phyloP scores from a whole-genome alignment of 2,888 invertebrate species.

The Anagyrus pseudococci region DNA sequence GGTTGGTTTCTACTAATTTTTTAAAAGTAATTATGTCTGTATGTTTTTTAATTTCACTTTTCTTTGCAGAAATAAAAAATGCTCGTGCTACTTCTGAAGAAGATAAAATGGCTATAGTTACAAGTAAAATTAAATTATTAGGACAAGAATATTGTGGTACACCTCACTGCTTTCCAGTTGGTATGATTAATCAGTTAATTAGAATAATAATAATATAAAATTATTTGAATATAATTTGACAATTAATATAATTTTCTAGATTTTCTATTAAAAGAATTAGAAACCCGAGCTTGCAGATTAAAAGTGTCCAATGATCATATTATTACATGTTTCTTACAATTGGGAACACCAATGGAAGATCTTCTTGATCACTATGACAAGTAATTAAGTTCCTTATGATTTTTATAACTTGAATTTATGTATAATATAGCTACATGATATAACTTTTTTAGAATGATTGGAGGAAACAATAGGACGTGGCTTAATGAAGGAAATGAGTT shows the following conservation, averaged over 20 bases:
- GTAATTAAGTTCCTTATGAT: conserved; percentile 62
- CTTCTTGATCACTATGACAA: conserved; percentile 84
- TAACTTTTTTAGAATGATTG: conserved; percentile 69
- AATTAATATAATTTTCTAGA: conserved; percentile 62
- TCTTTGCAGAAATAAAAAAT: conserved; percentile 67
- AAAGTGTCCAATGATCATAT: conserved; percentile 77
- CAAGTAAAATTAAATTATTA: conserved; percentile 78
- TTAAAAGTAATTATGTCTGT: not conserved
- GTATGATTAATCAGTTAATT: conserved; percentile 63
- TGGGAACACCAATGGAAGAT: conserved; percentile 79
- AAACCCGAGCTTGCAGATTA: conserved; percentile 78
- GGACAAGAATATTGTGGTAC: conserved; percentile 81
- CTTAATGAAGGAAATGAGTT: conserved; percentile 83
- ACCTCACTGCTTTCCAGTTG: conserved; percentile 86
- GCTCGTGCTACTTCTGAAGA: conserved; percentile 62
- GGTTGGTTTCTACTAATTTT: conserved; percentile 44
- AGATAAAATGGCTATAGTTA: conserved; percentile 72
- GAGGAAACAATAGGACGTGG: conserved; percentile 87
- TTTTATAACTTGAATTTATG: not conserved
- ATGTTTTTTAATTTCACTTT: conserved; percentile 3
- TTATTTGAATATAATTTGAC: not conserved
- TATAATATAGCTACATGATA: not conserved
- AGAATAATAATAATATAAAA: not conserved
- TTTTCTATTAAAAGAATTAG: conserved; percentile 80
- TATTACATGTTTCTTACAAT: conserved; percentile 76